These are phyloP conservation scores for Cephus pulcher DNA, from an alignment of 2,888 invertebrate genomes.

Conservation along the genomic window DNA sequence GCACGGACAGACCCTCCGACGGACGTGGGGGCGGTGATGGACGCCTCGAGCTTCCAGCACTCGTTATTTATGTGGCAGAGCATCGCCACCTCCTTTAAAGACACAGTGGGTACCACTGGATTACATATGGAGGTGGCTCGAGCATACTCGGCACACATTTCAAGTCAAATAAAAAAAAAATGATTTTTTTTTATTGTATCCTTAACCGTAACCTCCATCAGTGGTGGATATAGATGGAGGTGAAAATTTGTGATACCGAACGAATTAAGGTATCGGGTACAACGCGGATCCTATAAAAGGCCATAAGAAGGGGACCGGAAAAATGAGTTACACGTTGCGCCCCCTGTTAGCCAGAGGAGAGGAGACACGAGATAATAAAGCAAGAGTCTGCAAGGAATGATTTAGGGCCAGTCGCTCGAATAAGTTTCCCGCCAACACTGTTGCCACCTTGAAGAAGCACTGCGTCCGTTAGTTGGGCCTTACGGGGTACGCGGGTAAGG, in stretches of 20 bases:
- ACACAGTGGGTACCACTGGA: background rate
- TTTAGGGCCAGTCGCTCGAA: slow-evolving; percentile 58
- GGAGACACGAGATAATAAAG: slow-evolving; percentile 51
- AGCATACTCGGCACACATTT: background rate
- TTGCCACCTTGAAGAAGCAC: slow-evolving; percentile 54
- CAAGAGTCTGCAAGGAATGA: slow-evolving; percentile 58
- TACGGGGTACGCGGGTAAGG: background rate
- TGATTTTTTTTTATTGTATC: background rate
- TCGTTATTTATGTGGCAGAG: slow-evolving; percentile 52
- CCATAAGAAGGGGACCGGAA: slow-evolving; percentile 17
- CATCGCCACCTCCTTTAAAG: slow-evolving; percentile 42
- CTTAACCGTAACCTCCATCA: background rate
- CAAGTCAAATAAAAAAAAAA: background rate
- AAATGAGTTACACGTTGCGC: slow-evolving; percentile 5
- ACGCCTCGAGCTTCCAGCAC: slow-evolving; percentile 51
- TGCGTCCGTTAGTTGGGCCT: slow-evolving; percentile 22
- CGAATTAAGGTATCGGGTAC: background rate
- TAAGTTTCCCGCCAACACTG: slow-evolving; percentile 61
- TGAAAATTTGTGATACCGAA: background rate
- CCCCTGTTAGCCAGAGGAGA: slow-evolving; percentile 25
- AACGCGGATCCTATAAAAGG: background rate
- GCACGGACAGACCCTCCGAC: slow-evolving; percentile 28
- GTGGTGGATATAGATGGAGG: slow-evolving; percentile 20
- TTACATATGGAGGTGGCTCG: background rate
- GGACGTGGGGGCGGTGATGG: slow-evolving; percentile 58